Conservation (phyloP, 1,140 invertebrate species). For the Cyclina sinensis region DNA sequence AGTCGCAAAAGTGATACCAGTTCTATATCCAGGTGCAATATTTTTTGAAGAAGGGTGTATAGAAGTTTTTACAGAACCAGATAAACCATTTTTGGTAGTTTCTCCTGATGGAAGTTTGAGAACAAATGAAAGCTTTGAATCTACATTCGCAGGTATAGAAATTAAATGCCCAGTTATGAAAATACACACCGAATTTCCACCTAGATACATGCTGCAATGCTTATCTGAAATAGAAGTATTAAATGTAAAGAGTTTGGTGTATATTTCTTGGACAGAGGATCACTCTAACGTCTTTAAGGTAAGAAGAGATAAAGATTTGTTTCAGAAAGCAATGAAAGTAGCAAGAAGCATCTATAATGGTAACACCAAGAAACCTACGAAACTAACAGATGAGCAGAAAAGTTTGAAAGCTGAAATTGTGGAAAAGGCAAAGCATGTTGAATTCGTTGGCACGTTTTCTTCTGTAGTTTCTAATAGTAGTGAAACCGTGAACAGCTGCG, state of each 20-base stretch:
- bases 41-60: conserved; percentile 66
- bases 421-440: background rate
- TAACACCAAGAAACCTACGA: background rate
- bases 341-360: background rate
- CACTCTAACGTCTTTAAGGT: conserved; percentile 26
- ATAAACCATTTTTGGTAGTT: conserved; percentile 41
- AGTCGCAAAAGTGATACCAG: conserved; percentile 43
- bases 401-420: conserved; percentile 37
- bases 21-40: conserved; percentile 22
- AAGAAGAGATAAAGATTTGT: background rate
- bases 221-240: conserved; percentile 57
- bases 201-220: conserved; percentile 50
- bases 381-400: background rate
- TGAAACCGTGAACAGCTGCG: background rate
- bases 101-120: conserved; percentile 64
- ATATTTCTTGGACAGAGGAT: conserved; percentile 16
- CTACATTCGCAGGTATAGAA: conserved; percentile 13
- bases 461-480: background rate
- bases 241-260: background rate
- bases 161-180: conserved; percentile 61
- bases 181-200: conserved; percentile 27
- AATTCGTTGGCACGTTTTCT: background rate
- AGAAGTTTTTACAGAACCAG: background rate
- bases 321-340: background rate
- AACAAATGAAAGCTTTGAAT: background rate